Evolutionary conservation across 2,113 vertebrate genomes (phyloP), one percentile per base, ranked within the genome.

Genomic region (Malurus cyaneus): DNA sequence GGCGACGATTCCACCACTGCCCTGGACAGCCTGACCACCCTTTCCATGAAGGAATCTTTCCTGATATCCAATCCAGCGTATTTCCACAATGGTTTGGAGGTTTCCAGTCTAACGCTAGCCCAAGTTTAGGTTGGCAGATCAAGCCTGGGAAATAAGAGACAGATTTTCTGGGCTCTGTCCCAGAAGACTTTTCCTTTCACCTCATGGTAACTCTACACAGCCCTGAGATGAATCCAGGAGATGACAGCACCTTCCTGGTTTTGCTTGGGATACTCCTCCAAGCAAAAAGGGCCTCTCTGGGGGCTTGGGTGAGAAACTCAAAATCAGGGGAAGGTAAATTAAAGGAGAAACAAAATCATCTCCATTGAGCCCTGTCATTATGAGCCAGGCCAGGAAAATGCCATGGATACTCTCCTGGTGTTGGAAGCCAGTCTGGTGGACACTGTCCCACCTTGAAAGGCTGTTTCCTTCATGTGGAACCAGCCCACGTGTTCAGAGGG

Each of bases 371-470:
- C 24, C 18, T 34, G 69, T 50, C 17, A 28, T 29, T 41, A 42
- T 34, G 26, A 60, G 28, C 14, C 29, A 34, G 28, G 56, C 34
- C 49, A 87, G 31, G 59, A 86, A 52, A 64, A 69, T 7, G 14
- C 26, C 7, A 0, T 6, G 23, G 73, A 28, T 12, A 8, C 17
- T 19, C 9, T 41, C 57, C 47, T 14, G 11, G 53, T 14, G 21
- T 12, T 64, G 39, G 53, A 36, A 83, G 46, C 18, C 69, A 80
- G 3, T 8, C 34, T 34, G 26, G 19, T 24, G 11, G 8, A 6
- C 19, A 15, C 32, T 10, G 29, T 0, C 3, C 53, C 2, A 0
- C 17, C 4, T 0, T 6, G 36, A 80, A 67, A 34, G 32, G 57
- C n/a, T 36, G 5, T 12, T 65, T 50, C 49, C 78, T 80, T 65